Evolutionary conservation across 2,888 invertebrate genomes (phyloP).

Genomic region (Leptarthrus brevirostris): DNA sequence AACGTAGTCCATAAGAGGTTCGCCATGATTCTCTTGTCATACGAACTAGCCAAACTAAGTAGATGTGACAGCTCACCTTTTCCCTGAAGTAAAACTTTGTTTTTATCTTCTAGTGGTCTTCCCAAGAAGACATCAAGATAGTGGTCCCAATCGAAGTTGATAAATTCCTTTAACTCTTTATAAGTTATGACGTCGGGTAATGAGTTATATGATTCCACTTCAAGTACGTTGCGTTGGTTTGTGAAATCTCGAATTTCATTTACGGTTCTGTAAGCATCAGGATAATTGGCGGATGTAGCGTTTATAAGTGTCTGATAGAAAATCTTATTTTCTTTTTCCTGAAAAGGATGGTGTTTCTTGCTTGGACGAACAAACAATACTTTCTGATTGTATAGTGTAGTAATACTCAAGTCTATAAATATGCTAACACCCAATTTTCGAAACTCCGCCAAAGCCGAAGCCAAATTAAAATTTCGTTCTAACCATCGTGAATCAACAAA

Average conservation of each 20-base stretch:
- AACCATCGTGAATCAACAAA: not conserved
- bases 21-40: not conserved
- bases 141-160: conserved; percentile 2
- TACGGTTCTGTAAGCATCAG: not conserved
- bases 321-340: not conserved
- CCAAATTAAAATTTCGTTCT: not conserved
- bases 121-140: not conserved
- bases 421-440: not conserved
- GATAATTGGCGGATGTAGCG: too few relatives aligned
- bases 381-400: conserved; percentile 9
- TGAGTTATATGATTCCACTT: not conserved
- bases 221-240: not conserved
- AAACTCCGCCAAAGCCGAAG: conserved; percentile 1
- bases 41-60: not conserved
- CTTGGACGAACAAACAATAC: conserved; percentile 4
- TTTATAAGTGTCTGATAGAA: not conserved
- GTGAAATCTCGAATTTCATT: not conserved
- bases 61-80: not conserved
- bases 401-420: conserved; percentile 10
- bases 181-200: not conserved
- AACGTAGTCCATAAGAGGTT: conserved; percentile 5
- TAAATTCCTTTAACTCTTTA: not conserved
- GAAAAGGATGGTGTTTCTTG: not conserved
- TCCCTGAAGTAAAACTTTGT: conserved; percentile 1
- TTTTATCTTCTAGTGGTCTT: not conserved